Evolutionary conservation across 2,113 vertebrate species (phyloP).

Genomic region (Turnix velox): DNA sequence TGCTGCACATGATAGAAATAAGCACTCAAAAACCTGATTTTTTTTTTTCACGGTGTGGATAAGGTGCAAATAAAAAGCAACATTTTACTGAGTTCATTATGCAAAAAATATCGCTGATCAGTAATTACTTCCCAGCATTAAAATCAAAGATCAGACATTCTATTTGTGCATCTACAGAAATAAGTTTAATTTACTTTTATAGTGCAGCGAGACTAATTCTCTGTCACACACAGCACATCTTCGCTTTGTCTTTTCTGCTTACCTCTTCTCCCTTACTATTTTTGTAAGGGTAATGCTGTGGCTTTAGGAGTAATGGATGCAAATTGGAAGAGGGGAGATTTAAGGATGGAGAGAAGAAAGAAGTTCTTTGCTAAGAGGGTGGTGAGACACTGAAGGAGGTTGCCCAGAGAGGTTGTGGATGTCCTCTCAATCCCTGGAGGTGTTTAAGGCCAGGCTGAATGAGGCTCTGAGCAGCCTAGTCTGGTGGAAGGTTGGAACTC

Average conservation of each 20-base stretch:
- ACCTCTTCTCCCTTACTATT: slow-evolving; percentile 29
- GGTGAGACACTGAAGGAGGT: too few species aligned
- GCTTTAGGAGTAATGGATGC: too few species aligned
- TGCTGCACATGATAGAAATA: neutral
- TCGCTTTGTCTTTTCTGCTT: neutral
- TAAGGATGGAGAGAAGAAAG: too few species aligned
- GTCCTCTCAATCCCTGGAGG: too few species aligned
- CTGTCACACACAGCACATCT: neutral
- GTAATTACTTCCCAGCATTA: neutral
- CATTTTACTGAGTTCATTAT: neutral
- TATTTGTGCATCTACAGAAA: neutral
- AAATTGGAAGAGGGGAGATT: too few species aligned
- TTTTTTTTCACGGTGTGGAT: neutral
- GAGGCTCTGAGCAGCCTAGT: too few species aligned
- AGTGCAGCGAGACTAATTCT: neutral
- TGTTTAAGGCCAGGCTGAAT: too few species aligned
- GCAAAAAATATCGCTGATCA: neutral
- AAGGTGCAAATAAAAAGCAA: neutral
- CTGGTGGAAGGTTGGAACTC: too few species aligned
- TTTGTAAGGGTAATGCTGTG: neutral
- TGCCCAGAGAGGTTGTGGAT: too few species aligned
- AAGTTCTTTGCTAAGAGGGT: too few species aligned
- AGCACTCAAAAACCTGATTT: neutral
- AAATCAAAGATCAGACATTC: neutral
- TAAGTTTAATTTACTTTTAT: neutral